Base-by-base conservation (phyloP, 2,888 invertebrate genomes). In the Anticlea derivata region DNA sequence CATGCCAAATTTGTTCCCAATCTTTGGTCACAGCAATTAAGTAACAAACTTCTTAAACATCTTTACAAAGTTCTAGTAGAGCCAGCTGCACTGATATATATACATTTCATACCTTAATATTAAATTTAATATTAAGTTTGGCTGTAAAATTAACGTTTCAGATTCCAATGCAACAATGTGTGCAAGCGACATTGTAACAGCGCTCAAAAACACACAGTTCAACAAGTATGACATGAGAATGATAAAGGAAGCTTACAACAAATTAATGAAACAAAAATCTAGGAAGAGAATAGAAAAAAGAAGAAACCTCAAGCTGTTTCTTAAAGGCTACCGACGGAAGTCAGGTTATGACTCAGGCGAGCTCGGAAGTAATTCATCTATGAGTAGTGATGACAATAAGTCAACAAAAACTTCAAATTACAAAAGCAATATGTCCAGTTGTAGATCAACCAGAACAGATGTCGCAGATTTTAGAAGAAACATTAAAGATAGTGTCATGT, bases 301-400 rank as follows among this genome's bases (percentile, higher is more conserved):
- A 44, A 66, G 79, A 35, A 83, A 80, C 22, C 58, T 66, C 11
- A 73, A 69, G 26, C 44, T 65, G 12, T 75, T 74, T 54, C 27
- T 75, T 0, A 83, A 77, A 65, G 60, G 65, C n/a, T 60, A 58
- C 2, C 63, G 66, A 49, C 65, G 67, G 20, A 74, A 60, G 61
- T 76, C 74, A 24, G 75, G 77, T 0, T 69, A 77, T 63, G 83
- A 85, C 52, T 86, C 86, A 0, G 84, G 80, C 4, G 84, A 83
- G 7, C 73, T 70, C 55, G 85, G 72, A 8, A 84, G 85, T 70
- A 71, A 81, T 57, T 86, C 86, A 12, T 84, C 87, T 3, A 52
- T 77, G 13, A 84, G 83, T 50, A 83, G 83, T 69, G 81, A 86
- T 70, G 83, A 82, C 59, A 68, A 73, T 53, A 70, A 65, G 49